Evolutionary conservation across 2,113 vertebrate species (phyloP).

Genomic region (Leiothrix lutea): DNA sequence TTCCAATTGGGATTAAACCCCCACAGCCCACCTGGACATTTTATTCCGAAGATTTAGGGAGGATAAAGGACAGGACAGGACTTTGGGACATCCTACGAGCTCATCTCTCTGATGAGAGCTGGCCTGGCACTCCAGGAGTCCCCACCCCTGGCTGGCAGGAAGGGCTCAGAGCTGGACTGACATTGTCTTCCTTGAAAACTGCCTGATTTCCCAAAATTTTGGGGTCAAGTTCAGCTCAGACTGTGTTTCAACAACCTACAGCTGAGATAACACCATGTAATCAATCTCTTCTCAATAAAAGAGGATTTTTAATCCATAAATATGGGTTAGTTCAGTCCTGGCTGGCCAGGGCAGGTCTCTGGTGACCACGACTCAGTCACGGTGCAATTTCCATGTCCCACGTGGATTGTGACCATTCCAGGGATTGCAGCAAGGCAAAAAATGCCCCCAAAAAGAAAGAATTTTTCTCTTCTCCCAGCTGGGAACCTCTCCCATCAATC

Average conservation of each 20-base stretch:
- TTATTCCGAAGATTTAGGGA: neutral
- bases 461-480: neutral
- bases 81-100: neutral
- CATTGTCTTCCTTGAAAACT: neutral
- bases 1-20: neutral
- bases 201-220: neutral
- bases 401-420: accelerated
- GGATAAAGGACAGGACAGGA: neutral
- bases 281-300: neutral
- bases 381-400: accelerated
- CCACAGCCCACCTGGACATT: neutral
- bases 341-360: neutral
- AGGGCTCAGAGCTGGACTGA: neutral
- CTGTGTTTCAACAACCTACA: neutral
- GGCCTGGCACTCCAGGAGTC: neutral
- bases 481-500: neutral
- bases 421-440: neutral
- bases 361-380: no score
- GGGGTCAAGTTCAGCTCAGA: neutral
- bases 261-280: neutral
- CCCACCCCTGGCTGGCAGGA: neutral
- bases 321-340: neutral
- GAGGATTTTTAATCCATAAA: neutral
- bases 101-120: neutral
- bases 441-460: neutral